These are phyloP conservation scores for Metalampra italica DNA, from an alignment of 2,888 invertebrate species.

Conservation along the genomic window DNA sequence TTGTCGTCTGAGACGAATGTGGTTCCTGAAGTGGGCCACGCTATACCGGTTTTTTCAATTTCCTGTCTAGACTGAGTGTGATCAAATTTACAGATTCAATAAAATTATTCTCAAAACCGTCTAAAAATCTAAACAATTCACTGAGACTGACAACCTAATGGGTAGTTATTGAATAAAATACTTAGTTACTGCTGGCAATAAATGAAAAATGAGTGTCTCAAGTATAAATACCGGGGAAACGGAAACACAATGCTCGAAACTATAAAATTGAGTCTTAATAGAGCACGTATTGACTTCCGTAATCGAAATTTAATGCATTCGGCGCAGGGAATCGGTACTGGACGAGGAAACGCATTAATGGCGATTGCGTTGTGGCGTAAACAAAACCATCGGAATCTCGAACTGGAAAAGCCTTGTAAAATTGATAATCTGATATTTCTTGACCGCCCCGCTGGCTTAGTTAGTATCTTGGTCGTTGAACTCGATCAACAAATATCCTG, in stretches of 20 bases:
- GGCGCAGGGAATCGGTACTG: constrained; percentile 18
- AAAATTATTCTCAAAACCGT: neutral
- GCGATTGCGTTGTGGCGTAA: neutral
- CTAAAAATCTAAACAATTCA: no score
- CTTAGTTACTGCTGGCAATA: neutral
- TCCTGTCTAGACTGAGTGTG: neutral
- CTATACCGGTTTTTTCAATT: neutral
- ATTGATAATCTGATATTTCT: neutral
- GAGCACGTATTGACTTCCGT: constrained; percentile 17
- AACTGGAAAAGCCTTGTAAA: neutral
- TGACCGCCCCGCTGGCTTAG: no score
- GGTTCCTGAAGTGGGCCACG: neutral
- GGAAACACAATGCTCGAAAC: neutral
- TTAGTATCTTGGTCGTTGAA: no score
- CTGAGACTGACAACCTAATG: no score
- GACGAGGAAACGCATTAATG: constrained; percentile 11
- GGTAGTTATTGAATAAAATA: neutral
- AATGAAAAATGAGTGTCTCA: neutral
- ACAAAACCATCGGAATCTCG: neutral
- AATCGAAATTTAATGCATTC: constrained; percentile 24
- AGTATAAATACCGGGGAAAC: neutral
- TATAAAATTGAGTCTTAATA: constrained; percentile 1
- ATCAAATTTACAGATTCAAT: no score
- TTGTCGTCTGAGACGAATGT: neutral
- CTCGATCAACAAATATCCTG: no score